Evolutionary conservation across 1,140 invertebrate species (phyloP), one percentile per base, ranked within the genome.

Genomic region (Halesus radiatus): DNA sequence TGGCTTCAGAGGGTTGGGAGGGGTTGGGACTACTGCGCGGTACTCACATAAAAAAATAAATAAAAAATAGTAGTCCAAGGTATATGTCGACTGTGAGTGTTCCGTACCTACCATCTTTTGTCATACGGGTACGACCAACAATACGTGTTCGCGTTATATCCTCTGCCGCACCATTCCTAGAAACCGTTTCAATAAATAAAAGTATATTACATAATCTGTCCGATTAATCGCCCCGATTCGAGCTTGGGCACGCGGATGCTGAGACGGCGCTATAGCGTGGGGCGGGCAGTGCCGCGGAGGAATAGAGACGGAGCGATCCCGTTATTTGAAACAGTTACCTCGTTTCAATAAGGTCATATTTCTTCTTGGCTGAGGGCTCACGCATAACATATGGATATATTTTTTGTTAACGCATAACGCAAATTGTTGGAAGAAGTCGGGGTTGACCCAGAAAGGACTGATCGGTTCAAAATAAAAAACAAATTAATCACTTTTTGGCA

Each of bases 281-380:
- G 16, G 32, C 16, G 6, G 32, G 66, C 20, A 77, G 3, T 13
- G 29, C 13, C 18, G 20, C 54, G 75, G 70, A 29, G 80, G 15
- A 62, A 37, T 20, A 50, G 60, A 64, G 18, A 53, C 20, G 58
- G 68, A 50, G 7, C 53, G 58, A 77, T 77, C 58, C 80, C 80
- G 80, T 81, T 81, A 81, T 62, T 81, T 77, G 76, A 72, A 79
- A 81, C 76, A 70, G 80, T 81, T 78, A 81, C 80, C 80, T 79
- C 76, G 74, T 81, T 81, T 72, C 80, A 73, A 50, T 73, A 62
- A 66, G 66, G 76, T 29, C 76, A 50, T 32, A 32, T 60, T 64
- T 77, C 62, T 58, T 32, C 29, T 29, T 26, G n/a, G 22, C n/a
- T 26, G 76, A 78, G 66, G 22, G 62, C 73, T 58, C 53, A 50